Evolutionary conservation across 2,888 invertebrate genomes (phyloP).

Genomic region (Nemotelus nigrinus): DNA sequence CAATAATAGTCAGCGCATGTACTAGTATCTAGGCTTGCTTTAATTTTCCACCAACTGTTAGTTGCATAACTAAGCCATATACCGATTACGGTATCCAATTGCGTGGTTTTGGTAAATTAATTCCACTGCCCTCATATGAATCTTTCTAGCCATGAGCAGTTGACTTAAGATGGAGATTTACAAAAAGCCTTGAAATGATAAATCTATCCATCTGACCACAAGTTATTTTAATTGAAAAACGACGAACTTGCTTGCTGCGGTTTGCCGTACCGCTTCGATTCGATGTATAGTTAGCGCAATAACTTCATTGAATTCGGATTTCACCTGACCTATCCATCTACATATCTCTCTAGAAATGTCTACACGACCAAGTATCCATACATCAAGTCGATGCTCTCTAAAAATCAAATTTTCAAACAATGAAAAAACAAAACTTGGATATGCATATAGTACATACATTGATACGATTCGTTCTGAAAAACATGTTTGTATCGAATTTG

Average conservation of each 20-base stretch:
- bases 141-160: too few species aligned
- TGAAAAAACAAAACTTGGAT: too few species aligned
- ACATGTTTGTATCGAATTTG: slow-evolving; percentile 10
- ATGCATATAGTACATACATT: too few species aligned
- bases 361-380: not conserved
- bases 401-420: too few species aligned
- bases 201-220: slow-evolving; percentile 28
- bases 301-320: slow-evolving; percentile 27
- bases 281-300: not conserved
- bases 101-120: too few species aligned
- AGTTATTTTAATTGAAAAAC: slow-evolving; percentile 44
- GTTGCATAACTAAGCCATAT: too few species aligned
- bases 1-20: too few species aligned
- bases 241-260: slow-evolving; percentile 21
- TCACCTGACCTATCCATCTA: slow-evolving; percentile 21
- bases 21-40: too few species aligned
- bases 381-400: too few species aligned
- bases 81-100: too few species aligned
- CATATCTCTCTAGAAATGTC: not conserved
- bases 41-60: too few species aligned
- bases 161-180: not conserved
- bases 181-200: slow-evolving; percentile 32
- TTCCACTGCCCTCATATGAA: too few species aligned
- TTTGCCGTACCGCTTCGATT: not conserved
- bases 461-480: not conserved